These are phyloP conservation scores for Paradisaea rubra DNA, from an alignment of 2,113 vertebrate species.

Conservation along the genomic window DNA sequence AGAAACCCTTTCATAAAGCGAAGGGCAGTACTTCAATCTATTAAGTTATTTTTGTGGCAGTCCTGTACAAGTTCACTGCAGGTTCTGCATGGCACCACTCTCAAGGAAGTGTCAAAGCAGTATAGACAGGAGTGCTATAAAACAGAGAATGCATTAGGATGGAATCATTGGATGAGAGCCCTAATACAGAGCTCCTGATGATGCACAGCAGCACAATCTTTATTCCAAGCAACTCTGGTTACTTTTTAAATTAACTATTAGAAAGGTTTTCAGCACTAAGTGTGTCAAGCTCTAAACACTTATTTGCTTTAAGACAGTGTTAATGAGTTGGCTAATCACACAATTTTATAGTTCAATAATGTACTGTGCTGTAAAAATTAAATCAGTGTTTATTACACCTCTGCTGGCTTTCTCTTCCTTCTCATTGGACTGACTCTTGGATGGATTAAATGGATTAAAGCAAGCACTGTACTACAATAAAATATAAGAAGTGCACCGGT, in stretches of 20 bases:
- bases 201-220: neutral
- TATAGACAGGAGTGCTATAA: neutral
- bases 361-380: slow-evolving; percentile 16
- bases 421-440: neutral
- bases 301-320: slow-evolving; percentile 34
- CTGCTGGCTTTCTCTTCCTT: neutral
- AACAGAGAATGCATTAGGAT: neutral
- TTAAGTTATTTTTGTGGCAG: neutral
- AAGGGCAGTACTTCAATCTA: neutral
- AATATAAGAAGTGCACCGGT: neutral
- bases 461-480: neutral
- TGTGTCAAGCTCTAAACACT: slow-evolving; percentile 12
- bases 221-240: neutral
- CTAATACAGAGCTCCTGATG: neutral
- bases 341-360: slow-evolving; percentile 38
- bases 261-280: neutral
- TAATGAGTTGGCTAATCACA: slow-evolving; percentile 51
- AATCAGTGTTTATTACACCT: slow-evolving; percentile 40
- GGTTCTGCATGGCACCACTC: neutral
- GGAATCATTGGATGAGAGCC: neutral
- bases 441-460: slow-evolving; percentile 7
- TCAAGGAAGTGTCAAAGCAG: neutral
- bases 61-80: neutral
- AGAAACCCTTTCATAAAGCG: neutral
- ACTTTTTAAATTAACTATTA: neutral